Conservation (phyloP, 1,140 invertebrate species). For the Grapholita molesta region DNA sequence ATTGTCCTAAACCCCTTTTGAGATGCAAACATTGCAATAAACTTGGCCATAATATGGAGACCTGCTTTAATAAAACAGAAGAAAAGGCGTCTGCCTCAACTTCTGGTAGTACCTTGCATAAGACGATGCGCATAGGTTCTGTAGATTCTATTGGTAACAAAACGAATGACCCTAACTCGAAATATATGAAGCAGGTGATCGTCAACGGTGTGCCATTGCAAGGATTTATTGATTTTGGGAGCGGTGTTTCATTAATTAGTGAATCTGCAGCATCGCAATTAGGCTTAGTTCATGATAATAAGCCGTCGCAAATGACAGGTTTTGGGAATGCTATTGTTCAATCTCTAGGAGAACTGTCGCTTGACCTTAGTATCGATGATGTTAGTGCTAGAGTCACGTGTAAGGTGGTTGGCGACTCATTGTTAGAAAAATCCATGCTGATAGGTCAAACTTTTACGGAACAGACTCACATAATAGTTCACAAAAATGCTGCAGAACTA, state of each 20-base stretch:
- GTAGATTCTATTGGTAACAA: constrained; percentile 21
- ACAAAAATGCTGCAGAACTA: constrained; percentile 23
- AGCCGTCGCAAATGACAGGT: constrained; percentile 24
- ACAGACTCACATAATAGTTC: constrained; percentile 25
- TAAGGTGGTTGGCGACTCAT: constrained; percentile 23
- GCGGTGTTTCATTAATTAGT: constrained; percentile 22
- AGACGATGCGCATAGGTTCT: background rate
- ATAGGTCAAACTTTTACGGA: constrained; percentile 27
- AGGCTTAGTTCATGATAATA: constrained; percentile 21
- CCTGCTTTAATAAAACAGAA: background rate
- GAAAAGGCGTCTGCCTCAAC: too few relatives aligned
- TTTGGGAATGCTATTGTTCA: constrained; percentile 25
- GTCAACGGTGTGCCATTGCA: background rate
- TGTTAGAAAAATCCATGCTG: constrained; percentile 24
- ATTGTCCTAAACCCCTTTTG: constrained; percentile 22
- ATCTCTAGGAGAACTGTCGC: constrained; percentile 21
- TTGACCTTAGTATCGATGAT: constrained; percentile 23
- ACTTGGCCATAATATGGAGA: constrained; percentile 21
- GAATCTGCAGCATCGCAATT: constrained; percentile 2
- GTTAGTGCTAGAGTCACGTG: constrained; percentile 24
- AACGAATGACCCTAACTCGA: background rate
- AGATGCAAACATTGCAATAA: constrained; percentile 22
- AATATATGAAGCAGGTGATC: constrained; percentile 18
- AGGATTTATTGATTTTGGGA: constrained; percentile 26
- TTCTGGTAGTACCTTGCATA: too few relatives aligned